Percentiles rank a stretch among this genome's conserved stretches.
These are phyloP conservation scores for Galeopsomyia nigrocyanea DNA, from an alignment of 2,888 invertebrate genomes.

Conservation along the genomic window DNA sequence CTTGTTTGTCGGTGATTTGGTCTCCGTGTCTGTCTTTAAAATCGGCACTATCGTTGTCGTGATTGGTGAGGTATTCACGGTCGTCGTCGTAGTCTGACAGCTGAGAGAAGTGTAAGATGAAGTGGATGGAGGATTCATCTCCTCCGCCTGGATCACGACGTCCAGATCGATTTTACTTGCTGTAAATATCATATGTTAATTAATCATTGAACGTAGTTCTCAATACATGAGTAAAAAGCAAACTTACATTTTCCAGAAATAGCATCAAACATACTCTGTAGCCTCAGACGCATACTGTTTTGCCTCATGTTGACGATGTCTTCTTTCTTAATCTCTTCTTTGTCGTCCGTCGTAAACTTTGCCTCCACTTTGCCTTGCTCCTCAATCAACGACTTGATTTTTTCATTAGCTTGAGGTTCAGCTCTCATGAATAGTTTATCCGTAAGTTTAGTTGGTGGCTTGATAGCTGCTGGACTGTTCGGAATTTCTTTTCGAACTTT, in stretches of 20 bases:
- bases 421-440: constrained; percentile 65
- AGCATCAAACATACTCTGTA: constrained; percentile 67
- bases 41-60: constrained; percentile 60
- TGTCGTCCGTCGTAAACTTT: constrained; percentile 59
- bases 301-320: constrained; percentile 66
- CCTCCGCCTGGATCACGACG: constrained; percentile 65
- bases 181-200: constrained; percentile 37
- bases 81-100: constrained; percentile 62
- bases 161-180: constrained; percentile 63
- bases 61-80: constrained; percentile 63
- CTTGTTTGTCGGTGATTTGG: constrained; percentile 51
- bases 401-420: constrained; percentile 62
- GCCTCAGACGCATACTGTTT: constrained; percentile 63
- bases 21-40: constrained; percentile 50
- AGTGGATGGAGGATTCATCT: constrained; percentile 49
- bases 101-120: constrained; percentile 55
- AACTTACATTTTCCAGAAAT: constrained; percentile 65
- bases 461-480: background rate
- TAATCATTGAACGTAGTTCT: background rate
- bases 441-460: constrained; percentile 40
- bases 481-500: constrained; percentile 21
- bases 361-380: constrained; percentile 59
- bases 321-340: constrained; percentile 65
- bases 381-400: constrained; percentile 59
- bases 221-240: background rate